A percentile compares a stretch with the other conserved stretches of the same genome.
These are phyloP conservation scores for Artibeus lituratus DNA, from an alignment of 2,797 vertebrate species.

Conservation along the genomic window DNA sequence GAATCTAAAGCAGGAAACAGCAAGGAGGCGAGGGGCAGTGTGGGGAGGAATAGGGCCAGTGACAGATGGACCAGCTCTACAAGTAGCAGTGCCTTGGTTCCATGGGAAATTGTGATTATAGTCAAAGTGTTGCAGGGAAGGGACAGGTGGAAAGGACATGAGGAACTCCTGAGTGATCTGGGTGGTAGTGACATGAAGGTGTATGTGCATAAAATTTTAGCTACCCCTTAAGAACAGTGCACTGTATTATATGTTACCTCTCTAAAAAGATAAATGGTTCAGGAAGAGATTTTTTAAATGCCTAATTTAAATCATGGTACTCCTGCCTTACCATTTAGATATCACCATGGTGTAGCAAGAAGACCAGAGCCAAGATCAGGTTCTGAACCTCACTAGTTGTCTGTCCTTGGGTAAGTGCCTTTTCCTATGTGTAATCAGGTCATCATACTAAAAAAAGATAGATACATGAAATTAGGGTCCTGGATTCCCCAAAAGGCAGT, in stretches of 20 bases:
- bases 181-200: neutral
- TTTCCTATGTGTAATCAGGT: neutral
- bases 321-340: neutral
- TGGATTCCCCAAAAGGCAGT: neutral
- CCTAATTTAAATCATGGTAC: neutral
- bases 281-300: neutral
- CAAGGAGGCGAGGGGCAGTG: neutral
- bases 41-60: neutral
- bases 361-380: neutral
- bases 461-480: neutral
- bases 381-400: neutral
- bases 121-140: accelerated
- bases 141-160: neutral
- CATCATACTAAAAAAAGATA: neutral
- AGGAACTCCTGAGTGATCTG: neutral
- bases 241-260: neutral
- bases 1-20: neutral
- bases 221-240: neutral
- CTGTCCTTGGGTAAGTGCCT: neutral
- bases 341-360: neutral
- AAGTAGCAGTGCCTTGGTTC: neutral
- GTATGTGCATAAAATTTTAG: neutral
- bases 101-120: neutral
- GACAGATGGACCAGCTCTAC: neutral
- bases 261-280: neutral